Conservation (phyloP, 1,140 invertebrate genomes). For the Stegodyphus mimosarum region DNA sequence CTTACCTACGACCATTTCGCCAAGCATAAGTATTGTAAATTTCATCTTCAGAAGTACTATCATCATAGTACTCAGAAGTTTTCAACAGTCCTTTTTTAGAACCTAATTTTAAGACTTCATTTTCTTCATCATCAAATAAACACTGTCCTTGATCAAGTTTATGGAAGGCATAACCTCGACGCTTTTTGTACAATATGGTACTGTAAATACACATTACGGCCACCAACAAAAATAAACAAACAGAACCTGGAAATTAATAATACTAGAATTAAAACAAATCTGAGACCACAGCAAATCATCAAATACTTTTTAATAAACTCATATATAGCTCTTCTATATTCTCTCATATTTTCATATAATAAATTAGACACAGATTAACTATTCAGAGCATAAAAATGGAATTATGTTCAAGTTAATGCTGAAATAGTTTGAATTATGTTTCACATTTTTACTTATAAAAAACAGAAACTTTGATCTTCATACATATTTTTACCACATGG, state of each 20-base stretch:
- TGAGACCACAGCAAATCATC: background rate
- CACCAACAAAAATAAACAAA: slow-evolving; percentile 35
- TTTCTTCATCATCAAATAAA: slow-evolving; percentile 48
- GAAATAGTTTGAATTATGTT: too few species aligned
- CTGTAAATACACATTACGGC: slow-evolving; percentile 39
- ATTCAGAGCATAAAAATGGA: too few species aligned
- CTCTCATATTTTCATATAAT: too few species aligned
- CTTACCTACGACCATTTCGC: slow-evolving; percentile 55
- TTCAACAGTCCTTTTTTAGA: slow-evolving; percentile 15
- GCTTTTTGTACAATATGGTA: slow-evolving; percentile 19
- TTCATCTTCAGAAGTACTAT: slow-evolving; percentile 62
- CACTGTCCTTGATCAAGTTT: slow-evolving; percentile 46
- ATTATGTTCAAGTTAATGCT: too few species aligned
- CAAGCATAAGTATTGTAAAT: slow-evolving; percentile 61
- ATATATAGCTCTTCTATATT: too few species aligned
- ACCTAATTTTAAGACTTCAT: background rate
- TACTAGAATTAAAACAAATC: background rate
- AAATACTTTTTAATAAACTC: too few species aligned
- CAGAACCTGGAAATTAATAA: slow-evolving; percentile 30
- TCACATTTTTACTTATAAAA: too few species aligned
- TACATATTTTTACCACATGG: too few species aligned
- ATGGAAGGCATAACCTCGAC: slow-evolving; percentile 38
- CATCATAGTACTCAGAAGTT: slow-evolving; percentile 43
- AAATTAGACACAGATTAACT: too few species aligned
- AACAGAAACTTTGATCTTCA: too few species aligned